Conservation (phyloP, 1,140 invertebrate species). For the Apocrypta bakeri region DNA sequence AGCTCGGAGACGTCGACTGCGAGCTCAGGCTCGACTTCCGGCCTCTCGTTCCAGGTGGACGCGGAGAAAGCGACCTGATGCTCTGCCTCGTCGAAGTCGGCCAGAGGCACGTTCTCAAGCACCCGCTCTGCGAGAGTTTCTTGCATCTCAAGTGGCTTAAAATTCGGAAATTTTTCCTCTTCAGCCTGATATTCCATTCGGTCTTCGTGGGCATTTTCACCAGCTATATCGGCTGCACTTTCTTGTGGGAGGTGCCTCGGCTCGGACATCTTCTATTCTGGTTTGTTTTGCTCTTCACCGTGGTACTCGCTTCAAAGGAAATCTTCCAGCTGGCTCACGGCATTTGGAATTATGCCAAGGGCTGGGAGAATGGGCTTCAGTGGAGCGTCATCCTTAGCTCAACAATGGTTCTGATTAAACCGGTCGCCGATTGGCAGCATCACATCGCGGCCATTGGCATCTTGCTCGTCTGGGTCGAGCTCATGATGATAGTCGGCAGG, state of each 20-base stretch:
- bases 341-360: constrained; percentile 81
- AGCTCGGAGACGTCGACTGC: constrained; percentile 88
- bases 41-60: constrained; percentile 78
- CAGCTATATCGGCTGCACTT: constrained; percentile 78
- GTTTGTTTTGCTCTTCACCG: constrained; percentile 74
- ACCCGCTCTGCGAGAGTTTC: constrained; percentile 88
- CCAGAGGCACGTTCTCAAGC: constrained; percentile 83
- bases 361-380: constrained; percentile 90
- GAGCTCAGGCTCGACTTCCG: constrained; percentile 86
- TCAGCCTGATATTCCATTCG: constrained; percentile 86
- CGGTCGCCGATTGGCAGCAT: constrained; percentile 80
- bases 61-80: constrained; percentile 83
- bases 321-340: constrained; percentile 83
- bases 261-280: constrained; percentile 77
- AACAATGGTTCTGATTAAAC: constrained; percentile 72
- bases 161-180: constrained; percentile 88
- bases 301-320: constrained; percentile 81
- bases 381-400: constrained; percentile 84
- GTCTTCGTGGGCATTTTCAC: constrained; percentile 85
- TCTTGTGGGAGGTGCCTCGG: constrained; percentile 71
- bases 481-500: constrained; percentile 88
- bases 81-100: constrained; percentile 86
- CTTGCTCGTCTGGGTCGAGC: constrained; percentile 85
- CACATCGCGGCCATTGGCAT: constrained; percentile 86
- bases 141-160: constrained; percentile 87